Conservation (phyloP, 2,113 vertebrate genomes). For the Boulengeromyrus knoepffleri region DNA sequence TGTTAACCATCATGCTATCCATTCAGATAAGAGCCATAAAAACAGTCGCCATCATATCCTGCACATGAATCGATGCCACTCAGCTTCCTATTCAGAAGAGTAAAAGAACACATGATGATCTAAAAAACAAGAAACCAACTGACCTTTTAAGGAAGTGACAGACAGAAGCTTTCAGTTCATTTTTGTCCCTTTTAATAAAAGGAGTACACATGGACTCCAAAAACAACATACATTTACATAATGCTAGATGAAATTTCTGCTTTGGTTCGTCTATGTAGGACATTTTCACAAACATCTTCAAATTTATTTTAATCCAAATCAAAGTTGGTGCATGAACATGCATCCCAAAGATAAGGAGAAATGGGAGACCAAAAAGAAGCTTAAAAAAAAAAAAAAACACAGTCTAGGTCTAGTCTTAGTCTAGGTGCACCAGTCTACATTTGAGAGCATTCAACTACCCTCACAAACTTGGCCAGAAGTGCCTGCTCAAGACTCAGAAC, state of each 20-base stretch:
- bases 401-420: no score
- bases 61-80: background rate
- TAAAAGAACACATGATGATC: background rate
- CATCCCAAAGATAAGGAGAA: background rate
- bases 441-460: background rate
- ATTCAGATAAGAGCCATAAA: background rate
- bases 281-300: background rate
- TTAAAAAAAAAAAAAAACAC: background rate
- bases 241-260: no score
- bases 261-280: background rate
- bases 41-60: background rate
- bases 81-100: background rate
- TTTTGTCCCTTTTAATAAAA: background rate
- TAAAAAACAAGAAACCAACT: background rate
- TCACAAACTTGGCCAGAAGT: background rate
- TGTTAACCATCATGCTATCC: background rate
- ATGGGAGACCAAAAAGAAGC: background rate
- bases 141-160: background rate
- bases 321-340: background rate
- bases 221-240: no score
- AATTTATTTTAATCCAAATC: background rate
- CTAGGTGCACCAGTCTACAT: background rate
- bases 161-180: background rate
- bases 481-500: background rate
- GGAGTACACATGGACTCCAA: background rate